These are phyloP conservation scores for Mormyrus hasselquistii DNA, from an alignment of 2,797 vertebrate genomes.

Conservation along the genomic window DNA sequence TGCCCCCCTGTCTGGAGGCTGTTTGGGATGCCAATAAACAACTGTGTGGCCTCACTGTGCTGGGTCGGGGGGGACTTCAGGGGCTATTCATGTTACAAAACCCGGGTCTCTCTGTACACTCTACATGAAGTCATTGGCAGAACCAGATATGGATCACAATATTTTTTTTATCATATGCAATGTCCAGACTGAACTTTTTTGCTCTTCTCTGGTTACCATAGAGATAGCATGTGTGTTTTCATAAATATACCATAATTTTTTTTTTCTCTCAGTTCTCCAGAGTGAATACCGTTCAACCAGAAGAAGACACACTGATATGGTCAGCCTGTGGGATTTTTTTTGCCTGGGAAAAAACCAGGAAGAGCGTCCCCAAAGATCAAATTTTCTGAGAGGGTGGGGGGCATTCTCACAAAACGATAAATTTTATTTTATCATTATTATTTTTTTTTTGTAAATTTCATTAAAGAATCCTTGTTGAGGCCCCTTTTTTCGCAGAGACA, in stretches of 20 bases:
- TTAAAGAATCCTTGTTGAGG: background rate
- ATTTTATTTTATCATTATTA: no score
- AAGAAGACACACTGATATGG: background rate
- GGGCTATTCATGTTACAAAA: background rate
- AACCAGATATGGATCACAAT: background rate
- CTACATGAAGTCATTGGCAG: background rate
- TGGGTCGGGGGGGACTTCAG: background rate
- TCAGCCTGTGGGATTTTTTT: background rate
- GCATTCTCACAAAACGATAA: background rate
- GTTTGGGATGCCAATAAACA: slow-evolving; percentile 25
- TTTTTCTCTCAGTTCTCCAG: background rate
- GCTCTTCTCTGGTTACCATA: background rate
- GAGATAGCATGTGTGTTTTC: background rate
- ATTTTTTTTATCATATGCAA: background rate
- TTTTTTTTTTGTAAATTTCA: background rate
- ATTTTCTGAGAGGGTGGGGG: background rate
- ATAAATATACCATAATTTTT: background rate
- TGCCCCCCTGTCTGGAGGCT: background rate
- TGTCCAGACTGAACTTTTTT: background rate
- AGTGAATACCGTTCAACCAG: background rate
- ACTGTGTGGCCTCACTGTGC: slow-evolving; percentile 15
- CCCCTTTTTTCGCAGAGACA: background rate
- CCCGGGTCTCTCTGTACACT: background rate
- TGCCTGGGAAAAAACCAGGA: background rate
- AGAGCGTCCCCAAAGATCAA: background rate